Conservation (phyloP, 2,113 vertebrate species). For the Chunga burmeisteri region DNA sequence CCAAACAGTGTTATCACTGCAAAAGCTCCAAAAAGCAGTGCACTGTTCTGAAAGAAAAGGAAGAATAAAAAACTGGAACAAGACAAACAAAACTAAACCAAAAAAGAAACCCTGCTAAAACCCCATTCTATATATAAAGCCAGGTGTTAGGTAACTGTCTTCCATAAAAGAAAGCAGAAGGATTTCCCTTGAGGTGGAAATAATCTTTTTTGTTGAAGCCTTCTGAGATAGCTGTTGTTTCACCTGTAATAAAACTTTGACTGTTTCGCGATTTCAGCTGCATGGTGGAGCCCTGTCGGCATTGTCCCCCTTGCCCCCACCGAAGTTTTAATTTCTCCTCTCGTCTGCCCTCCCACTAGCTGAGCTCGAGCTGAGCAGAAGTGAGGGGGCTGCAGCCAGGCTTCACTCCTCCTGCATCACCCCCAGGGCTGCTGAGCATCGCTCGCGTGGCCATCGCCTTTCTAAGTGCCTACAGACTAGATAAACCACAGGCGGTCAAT, state of each 20-base stretch:
- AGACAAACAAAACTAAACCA: not conserved
- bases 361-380: not conserved
- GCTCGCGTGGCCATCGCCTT: accelerated
- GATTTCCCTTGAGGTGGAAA: not conserved
- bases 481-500: accelerated
- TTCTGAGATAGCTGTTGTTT: not conserved
- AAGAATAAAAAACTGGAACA: not conserved
- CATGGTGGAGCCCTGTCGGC: not conserved
- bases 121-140: not conserved
- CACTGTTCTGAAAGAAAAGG: not conserved
- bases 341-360: accelerated
- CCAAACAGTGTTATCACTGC: not conserved
- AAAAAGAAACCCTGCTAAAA: not conserved
- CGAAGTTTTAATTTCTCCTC: not conserved
- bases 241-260: not conserved
- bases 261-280: accelerated
- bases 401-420: not conserved
- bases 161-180: not conserved
- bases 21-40: not conserved
- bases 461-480: accelerated
- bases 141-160: not conserved
- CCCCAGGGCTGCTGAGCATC: not conserved
- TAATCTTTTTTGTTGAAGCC: not conserved
- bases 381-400: not conserved
- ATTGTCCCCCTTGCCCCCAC: not conserved